Conservation (phyloP, 1,140 invertebrate genomes). For the Drosophila fuyamai region DNA sequence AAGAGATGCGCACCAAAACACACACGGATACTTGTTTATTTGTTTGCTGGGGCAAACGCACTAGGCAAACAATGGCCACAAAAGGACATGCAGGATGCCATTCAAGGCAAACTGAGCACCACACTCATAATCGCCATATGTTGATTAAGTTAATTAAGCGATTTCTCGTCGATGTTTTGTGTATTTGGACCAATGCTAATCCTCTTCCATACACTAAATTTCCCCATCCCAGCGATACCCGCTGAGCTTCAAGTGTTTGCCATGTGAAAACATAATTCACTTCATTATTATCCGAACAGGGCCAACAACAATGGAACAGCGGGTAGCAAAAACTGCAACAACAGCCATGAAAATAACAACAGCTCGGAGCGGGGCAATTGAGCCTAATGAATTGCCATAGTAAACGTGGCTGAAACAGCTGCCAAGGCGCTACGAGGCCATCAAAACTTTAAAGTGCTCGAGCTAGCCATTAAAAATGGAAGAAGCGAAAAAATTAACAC, state of each 20-base stretch:
- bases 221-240: slow-evolving; percentile 40
- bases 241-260: slow-evolving; percentile 64
- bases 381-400: slow-evolving; percentile 74
- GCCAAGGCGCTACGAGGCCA: slow-evolving; percentile 49
- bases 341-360: slow-evolving; percentile 38
- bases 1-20: slow-evolving; percentile 28
- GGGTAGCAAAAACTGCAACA: slow-evolving; percentile 43
- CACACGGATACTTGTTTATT: slow-evolving; percentile 49
- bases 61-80: slow-evolving; percentile 53
- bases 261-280: slow-evolving; percentile 73
- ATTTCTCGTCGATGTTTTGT: slow-evolving; percentile 52
- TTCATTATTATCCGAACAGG: slow-evolving; percentile 69
- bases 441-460: slow-evolving; percentile 76
- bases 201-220: not conserved
- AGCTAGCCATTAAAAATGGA: slow-evolving; percentile 44
- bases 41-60: slow-evolving; percentile 64
- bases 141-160: slow-evolving; percentile 82
- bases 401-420: slow-evolving; percentile 59
- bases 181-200: slow-evolving; percentile 46
- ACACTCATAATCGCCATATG: slow-evolving; percentile 71
- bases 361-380: slow-evolving; percentile 48
- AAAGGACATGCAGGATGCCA: slow-evolving; percentile 51
- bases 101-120: not conserved
- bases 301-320: slow-evolving; percentile 56
- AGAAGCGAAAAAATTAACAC: slow-evolving; percentile 34